A percentile compares a stretch with the other conserved stretches of the same genome.
phyloP scores from a whole-genome alignment of 2,888 invertebrate genomes.

The Venustoraphidia nigricollis region DNA sequence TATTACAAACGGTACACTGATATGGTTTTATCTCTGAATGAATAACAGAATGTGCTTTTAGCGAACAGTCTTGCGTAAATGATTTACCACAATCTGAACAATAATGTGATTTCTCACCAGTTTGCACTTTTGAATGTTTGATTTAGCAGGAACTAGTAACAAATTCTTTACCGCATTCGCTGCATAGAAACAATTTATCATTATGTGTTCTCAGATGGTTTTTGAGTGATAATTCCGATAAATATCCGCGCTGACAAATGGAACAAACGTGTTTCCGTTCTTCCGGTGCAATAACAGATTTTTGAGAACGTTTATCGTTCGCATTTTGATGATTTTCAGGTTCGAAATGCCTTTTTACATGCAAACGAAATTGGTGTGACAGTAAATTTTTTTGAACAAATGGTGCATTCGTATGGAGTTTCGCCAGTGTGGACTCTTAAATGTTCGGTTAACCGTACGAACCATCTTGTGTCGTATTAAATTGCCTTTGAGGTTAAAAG shows the following conservation, averaged over 20 bases:
- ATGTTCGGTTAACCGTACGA: conserved; percentile 3
- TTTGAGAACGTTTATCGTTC: not conserved
- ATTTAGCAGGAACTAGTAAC: not conserved
- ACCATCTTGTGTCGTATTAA: conserved; percentile 4
- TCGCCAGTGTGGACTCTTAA: conserved; percentile 2
- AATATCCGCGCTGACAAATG: too few species aligned
- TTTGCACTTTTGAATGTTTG: too few species aligned
- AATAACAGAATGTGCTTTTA: conserved; percentile 1
- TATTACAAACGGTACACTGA: conserved; percentile 2
- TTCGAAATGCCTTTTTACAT: not conserved
- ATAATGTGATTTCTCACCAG: too few species aligned
- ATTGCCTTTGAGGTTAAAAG: conserved; percentile 1
- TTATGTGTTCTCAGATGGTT: not conserved
- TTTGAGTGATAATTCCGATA: not conserved
- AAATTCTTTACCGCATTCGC: conserved; percentile 1
- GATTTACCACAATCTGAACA: not conserved
- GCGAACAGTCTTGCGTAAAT: conserved; percentile 1
- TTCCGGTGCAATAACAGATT: not conserved
- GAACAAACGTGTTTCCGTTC: not conserved
- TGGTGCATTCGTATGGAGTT: conserved; percentile 5
- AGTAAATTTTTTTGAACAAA: conserved; percentile 8
- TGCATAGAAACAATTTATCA: not conserved
- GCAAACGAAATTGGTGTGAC: not conserved
- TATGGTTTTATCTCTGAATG: conserved; percentile 3
- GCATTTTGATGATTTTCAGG: not conserved